Evolutionary conservation across 2,888 invertebrate species (phyloP).

Genomic region (Apamea crenata): DNA sequence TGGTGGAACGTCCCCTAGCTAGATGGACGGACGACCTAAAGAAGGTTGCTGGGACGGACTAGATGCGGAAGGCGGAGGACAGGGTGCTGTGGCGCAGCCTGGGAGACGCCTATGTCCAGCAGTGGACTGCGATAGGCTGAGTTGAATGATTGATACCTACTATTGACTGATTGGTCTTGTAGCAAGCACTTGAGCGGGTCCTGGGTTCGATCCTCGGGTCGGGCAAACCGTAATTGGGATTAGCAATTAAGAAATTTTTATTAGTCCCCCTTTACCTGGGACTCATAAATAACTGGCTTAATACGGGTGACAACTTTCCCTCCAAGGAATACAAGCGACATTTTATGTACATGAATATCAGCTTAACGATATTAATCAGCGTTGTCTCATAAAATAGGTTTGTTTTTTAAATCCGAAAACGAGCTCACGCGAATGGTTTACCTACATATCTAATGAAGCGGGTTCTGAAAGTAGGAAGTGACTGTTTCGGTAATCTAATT

Average conservation of each 20-base stretch:
- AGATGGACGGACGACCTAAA: too few species aligned
- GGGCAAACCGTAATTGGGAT: background rate
- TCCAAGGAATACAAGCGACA: background rate
- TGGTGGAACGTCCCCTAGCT: too few species aligned
- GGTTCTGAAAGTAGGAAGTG: slow-evolving; percentile 5
- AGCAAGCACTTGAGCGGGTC: background rate
- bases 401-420: background rate
- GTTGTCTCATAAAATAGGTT: background rate
- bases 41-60: too few species aligned
- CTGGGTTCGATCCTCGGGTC: background rate
- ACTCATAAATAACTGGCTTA: background rate
- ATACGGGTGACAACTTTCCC: background rate
- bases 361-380: slow-evolving; percentile 4
- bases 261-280: background rate
- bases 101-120: too few species aligned
- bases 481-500: slow-evolving; percentile 36
- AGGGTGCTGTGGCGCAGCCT: too few species aligned
- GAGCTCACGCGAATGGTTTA: background rate
- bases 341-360: background rate
- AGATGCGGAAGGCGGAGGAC: too few species aligned
- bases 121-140: too few species aligned
- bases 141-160: background rate
- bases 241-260: background rate
- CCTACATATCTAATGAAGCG: background rate
- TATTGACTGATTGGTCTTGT: background rate